Evolutionary conservation across 2,113 vertebrate species (phyloP), one percentile per base, ranked within the genome.

Genomic region (Oostethus manadensis): DNA sequence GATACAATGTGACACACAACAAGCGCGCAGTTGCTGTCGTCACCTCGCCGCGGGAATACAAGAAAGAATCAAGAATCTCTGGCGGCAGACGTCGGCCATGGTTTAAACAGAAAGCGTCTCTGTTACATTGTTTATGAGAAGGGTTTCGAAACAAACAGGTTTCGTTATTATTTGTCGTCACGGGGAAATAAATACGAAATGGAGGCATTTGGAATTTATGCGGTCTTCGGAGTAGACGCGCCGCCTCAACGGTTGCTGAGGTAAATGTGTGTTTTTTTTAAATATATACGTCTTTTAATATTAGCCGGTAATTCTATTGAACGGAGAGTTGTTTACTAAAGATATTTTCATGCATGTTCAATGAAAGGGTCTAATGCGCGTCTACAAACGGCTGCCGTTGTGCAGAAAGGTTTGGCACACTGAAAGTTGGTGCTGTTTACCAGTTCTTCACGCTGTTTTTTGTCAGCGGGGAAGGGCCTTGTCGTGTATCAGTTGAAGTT

Each of bases 201-300:
- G 88, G 86, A 82, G 0, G 85, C 85, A 4, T 89, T 91, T 16
- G 83, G 77, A 10, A 58, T 91, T 60, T 91, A 83, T 61, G 88
- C 70, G 0, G 62, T 84, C 54, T 88, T 90, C 21, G 90, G 88
- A 57, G 17, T 84, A 22, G 66, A 88, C 2, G 71, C 78, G 0
- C 79, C 85, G 10, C 88, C 89, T n/a, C 87, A 80, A 20, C 67
- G 51, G 51, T 68, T 91, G 17, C 55, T 85, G n/a, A 74, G 86
- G 90, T 90, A 81, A 64, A 29, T 55, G 6, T 51, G 14, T 51
- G 7, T 14, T 23, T 9, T 16, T 23, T 4, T 8, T n/a, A n/a
- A 20, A 13, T 50, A 13, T 14, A 23, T 22, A 13, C 20, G 1
- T 22, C 11, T 3, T 21, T 49, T 20, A 49, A 22, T 49, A 21